Percentiles rank a stretch among this genome's conserved stretches.
phyloP scores from a whole-genome alignment of 2,888 invertebrate species.

The Cheilosia soror region DNA sequence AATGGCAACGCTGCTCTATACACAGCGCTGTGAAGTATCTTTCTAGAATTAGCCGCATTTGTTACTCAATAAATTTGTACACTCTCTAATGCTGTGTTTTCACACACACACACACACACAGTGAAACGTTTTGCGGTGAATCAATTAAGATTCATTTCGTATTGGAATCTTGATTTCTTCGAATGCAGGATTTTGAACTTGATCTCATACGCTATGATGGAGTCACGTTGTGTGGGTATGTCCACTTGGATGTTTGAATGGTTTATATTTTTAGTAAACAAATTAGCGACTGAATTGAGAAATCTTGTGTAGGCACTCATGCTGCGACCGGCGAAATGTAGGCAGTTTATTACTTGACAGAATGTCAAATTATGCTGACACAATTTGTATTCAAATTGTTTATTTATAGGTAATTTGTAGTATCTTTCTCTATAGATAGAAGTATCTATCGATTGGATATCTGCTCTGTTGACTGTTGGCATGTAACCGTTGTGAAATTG shows the following conservation, averaged over 20 bases:
- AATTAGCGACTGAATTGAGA: slow-evolving; percentile 45
- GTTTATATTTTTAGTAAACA: slow-evolving; percentile 32
- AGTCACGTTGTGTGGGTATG: background rate
- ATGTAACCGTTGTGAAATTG: slow-evolving; percentile 15
- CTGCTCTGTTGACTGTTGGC: background rate
- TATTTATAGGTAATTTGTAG: background rate
- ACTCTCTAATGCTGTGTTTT: background rate
- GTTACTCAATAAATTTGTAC: slow-evolving; percentile 55
- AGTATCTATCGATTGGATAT: slow-evolving; percentile 8
- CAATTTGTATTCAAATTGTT: slow-evolving; percentile 7
- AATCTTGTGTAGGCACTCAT: background rate
- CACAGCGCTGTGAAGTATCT: background rate
- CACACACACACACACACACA: background rate
- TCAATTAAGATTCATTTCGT: slow-evolving; percentile 56
- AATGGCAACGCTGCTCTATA: too few species aligned
- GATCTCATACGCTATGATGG: slow-evolving; percentile 37
- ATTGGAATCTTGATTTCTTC: slow-evolving; percentile 48
- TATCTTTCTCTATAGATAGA: background rate
- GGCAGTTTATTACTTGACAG: background rate
- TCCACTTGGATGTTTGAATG: slow-evolving; percentile 14
- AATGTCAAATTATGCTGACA: slow-evolving; percentile 18
- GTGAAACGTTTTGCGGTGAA: slow-evolving; percentile 20
- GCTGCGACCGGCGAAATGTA: background rate
- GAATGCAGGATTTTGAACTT: slow-evolving; percentile 67
- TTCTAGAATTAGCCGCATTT: slow-evolving; percentile 50